Evolutionary conservation across 2,888 invertebrate genomes (phyloP), one percentile per base, ranked within the genome.

Genomic region (Heliconius hortense): DNA sequence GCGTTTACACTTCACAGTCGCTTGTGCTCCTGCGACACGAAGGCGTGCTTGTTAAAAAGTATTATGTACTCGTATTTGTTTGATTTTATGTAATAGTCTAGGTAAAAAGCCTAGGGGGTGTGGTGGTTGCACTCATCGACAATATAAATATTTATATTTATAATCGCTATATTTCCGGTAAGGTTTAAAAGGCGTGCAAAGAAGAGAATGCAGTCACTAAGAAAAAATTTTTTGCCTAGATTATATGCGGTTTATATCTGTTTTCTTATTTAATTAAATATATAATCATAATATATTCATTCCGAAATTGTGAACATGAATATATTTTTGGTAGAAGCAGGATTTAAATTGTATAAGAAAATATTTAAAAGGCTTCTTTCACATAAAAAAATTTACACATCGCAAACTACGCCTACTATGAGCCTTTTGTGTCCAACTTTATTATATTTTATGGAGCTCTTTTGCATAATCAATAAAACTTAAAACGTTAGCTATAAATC

Each of bases 381-480:
- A 35, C 35, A n/a, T 56, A 56, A 66, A 66, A 53, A 69, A 31
- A 56, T 18, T 31, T 31, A 56, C n/a, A 53, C 13, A 1, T n/a
- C 56, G 21, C n/a, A 31, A 69, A 24, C 31, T 31, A 69, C 69
- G n/a, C 69, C 69, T 69, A 69, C 69, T 31, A n/a, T 31, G 13
- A 56, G 56, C 56, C 56, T 69, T 69, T 69, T 69, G 31, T 56
- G n/a, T 13, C 5, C 18, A n/a, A 56, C 7, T 35, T 7, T 56
- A 8, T 35, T 56, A 35, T 56, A n/a, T 35, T 56, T 35, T 31
- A 69, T 56, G 15, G 13, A 53, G 26, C 28, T 31, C 1, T 18
- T 31, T 69, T 56, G 31, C 28, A 69, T 56, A 69, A 69, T n/a
- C 69, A 69, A 69, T 69, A 69, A 69, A 69, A 69, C 15, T 10